A percentile compares a stretch with the other conserved stretches of the same genome.
Evolutionary conservation across 1,140 invertebrate species (phyloP).

Genomic region (Aphaenogaster floridana): DNA sequence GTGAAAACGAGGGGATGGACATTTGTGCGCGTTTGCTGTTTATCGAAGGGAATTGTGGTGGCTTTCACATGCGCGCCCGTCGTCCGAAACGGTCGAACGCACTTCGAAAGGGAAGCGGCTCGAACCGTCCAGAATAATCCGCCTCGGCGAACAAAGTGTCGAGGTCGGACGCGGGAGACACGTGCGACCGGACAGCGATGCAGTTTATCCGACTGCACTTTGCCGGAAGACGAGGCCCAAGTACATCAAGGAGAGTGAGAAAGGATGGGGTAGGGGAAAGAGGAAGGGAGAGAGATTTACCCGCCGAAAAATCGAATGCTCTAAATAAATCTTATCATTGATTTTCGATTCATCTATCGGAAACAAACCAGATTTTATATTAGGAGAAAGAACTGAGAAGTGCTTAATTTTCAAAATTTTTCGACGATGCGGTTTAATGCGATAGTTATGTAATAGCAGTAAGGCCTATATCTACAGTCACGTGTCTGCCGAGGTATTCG

Average conservation of each 20-base stretch:
- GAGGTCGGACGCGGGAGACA: constrained; percentile 53
- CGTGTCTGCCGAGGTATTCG: neutral
- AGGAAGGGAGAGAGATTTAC: neutral
- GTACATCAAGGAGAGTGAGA: neutral
- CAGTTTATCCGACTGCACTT: constrained; percentile 57
- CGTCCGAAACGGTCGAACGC: constrained; percentile 60
- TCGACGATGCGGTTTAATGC: neutral
- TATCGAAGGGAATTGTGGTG: constrained; percentile 65
- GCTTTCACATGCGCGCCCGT: constrained; percentile 55
- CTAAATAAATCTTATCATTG: constrained; percentile 30
- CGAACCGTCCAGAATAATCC: constrained; percentile 57
- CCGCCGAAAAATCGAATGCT: constrained; percentile 28
- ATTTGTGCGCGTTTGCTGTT: constrained; percentile 51
- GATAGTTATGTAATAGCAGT: neutral
- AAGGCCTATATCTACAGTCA: neutral
- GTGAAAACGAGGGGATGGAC: constrained; percentile 31
- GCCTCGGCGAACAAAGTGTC: constrained; percentile 64
- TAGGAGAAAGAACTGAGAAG: neutral
- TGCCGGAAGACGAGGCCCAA: constrained; percentile 43
- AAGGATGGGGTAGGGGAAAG: neutral
- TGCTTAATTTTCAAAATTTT: neutral
- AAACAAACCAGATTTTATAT: neutral
- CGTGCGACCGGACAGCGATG: constrained; percentile 39
- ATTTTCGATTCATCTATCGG: neutral
- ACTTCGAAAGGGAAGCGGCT: constrained; percentile 54